Conservation (phyloP, 2,113 vertebrate species). For the Ophthalmolycus amberensis region DNA sequence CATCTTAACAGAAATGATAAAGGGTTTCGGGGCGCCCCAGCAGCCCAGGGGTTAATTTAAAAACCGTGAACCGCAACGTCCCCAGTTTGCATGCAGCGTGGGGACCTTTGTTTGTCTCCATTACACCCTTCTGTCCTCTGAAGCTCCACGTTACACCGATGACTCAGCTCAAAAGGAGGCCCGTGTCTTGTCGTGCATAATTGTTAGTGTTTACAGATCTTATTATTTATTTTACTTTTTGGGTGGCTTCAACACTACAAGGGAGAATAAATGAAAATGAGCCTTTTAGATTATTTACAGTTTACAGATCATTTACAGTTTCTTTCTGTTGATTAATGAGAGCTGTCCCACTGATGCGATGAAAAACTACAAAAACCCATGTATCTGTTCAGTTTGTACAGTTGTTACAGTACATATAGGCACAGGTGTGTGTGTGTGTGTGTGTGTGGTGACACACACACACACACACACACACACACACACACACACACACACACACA, state of each 20-base stretch:
- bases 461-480: constrained; percentile 4
- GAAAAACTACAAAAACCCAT: too few relatives aligned
- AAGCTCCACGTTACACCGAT: background rate
- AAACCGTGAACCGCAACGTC: background rate
- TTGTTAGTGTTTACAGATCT: background rate
- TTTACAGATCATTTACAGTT: too few relatives aligned
- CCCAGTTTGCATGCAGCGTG: background rate
- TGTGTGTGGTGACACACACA: background rate
- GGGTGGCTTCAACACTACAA: background rate
- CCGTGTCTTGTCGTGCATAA: background rate
- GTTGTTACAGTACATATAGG: background rate
- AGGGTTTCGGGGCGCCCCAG: background rate
- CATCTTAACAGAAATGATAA: background rate
- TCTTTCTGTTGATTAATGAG: background rate
- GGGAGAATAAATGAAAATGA: background rate
- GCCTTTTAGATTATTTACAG: background rate
- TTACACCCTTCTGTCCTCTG: background rate
- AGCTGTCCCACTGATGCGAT: background rate
- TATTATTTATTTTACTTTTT: background rate
- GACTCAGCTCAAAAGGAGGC: background rate
- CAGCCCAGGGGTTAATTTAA: background rate
- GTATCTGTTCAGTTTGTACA: background rate
- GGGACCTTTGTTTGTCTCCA: constrained; percentile 1
- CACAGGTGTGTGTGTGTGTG: too few relatives aligned
- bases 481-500: constrained; percentile 19